Conservation (phyloP, 1,140 invertebrate genomes). For the Tetramorium alpestre region DNA sequence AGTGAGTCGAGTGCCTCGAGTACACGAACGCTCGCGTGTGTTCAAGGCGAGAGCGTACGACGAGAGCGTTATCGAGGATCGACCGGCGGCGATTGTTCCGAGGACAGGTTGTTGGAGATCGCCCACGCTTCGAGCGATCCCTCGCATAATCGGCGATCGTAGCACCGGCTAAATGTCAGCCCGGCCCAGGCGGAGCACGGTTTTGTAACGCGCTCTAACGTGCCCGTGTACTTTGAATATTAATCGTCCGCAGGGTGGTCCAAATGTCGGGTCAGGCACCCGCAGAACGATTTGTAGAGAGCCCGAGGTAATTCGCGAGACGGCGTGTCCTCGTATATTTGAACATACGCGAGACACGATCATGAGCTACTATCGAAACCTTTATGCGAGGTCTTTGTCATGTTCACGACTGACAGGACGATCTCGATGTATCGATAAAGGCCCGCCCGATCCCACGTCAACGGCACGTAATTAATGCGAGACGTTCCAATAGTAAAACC, state of each 20-base stretch:
- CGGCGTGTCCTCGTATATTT: neutral
- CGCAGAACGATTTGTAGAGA: neutral
- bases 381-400: constrained; percentile 2
- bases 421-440: constrained; percentile 40
- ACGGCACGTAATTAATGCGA: constrained; percentile 39
- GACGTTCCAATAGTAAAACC: constrained; percentile 12
- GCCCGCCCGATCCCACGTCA: constrained; percentile 35
- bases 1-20: constrained; percentile 35
- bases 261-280: constrained; percentile 49
- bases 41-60: constrained; percentile 58
- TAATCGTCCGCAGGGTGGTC: constrained; percentile 70
- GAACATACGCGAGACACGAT: constrained; percentile 6
- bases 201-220: constrained; percentile 27
- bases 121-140: constrained; percentile 68
- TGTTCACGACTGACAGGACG: neutral
- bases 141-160: constrained; percentile 62
- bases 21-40: constrained; percentile 23
- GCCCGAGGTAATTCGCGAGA: constrained; percentile 10
- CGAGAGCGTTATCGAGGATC: constrained; percentile 71
- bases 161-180: constrained; percentile 69
- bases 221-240: constrained; percentile 69
- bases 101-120: constrained; percentile 72
- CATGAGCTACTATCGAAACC: constrained; percentile 15
- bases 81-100: constrained; percentile 73
- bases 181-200: constrained; percentile 27